These are phyloP conservation scores for Drosophila buzzatii DNA, from an alignment of 2,888 invertebrate genomes.

Conservation along the genomic window DNA sequence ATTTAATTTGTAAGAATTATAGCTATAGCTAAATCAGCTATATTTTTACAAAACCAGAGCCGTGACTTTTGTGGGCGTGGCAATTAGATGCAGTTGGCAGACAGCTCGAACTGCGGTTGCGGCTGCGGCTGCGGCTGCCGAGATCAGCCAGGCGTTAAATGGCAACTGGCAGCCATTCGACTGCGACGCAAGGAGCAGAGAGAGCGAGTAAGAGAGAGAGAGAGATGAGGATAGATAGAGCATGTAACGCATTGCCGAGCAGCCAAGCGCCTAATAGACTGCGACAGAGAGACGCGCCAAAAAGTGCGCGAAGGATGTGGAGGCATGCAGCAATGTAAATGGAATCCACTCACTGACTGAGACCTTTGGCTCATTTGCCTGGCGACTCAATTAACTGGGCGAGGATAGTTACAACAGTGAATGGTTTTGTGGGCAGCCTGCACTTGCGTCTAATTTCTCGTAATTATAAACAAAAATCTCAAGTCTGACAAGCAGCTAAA, in stretches of 20 bases:
- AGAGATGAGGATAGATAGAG: constrained; percentile 1
- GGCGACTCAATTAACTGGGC: constrained; percentile 39
- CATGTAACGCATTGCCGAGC: constrained; percentile 31
- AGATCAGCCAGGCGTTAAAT: constrained; percentile 74
- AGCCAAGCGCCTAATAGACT: constrained; percentile 78
- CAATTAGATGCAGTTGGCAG: constrained; percentile 53
- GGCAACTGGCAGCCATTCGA: constrained; percentile 63
- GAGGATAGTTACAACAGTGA: not conserved
- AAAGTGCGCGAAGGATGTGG: constrained; percentile 4
- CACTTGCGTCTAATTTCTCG: constrained; percentile 8
- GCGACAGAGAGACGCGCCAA: constrained; percentile 47
- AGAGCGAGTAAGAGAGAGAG: not conserved
- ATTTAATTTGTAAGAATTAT: not conserved
- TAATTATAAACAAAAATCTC: constrained; percentile 22
- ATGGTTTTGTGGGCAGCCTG: constrained; percentile 2
- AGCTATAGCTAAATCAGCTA: not conserved
- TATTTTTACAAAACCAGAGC: not conserved
- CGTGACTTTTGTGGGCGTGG: constrained; percentile 19
- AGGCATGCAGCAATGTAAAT: not conserved
- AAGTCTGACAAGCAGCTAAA: constrained; percentile 14
- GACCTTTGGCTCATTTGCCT: constrained; percentile 33
- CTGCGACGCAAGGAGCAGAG: constrained; percentile 15
- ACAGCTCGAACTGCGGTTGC: constrained; percentile 16
- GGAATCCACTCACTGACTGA: not conserved
- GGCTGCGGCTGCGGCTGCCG: constrained; percentile 50